Base-by-base conservation (phyloP, 2,113 vertebrate genomes). In the Paracanthobrama guichenoti region DNA sequence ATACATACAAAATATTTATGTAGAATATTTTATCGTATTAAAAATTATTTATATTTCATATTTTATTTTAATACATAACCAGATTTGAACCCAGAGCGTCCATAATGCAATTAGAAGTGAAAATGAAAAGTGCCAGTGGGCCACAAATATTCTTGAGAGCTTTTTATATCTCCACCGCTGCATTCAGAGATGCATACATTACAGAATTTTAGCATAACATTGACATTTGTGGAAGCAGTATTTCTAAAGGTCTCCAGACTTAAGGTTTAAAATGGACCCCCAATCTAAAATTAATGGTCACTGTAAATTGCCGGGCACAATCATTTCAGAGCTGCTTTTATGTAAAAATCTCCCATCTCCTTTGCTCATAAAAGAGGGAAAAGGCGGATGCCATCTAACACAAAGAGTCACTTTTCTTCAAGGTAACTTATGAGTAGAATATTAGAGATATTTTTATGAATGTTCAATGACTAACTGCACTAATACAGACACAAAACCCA, bases 161-260 rank as follows among this genome's bases (percentile, higher is more conserved):
- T 84, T 82, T 78, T 78, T 77, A 71, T 57, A 72, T 79, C 79
- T 64, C 62, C 44, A 66, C 59, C 46, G 28, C 39, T 35, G 69
- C 31, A 55, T 84, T 66, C 60, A 3, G 74, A 59, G 46, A 59
- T 79, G 67, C 74, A 85, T 87, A 82, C 59, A 85, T 87, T 85
- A 85, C 55, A 24, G 44, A 57, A 24, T 79, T 78, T 78, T 48
- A 82, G 79, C 80, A 73, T 82, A 85, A 83, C 39, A 67, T 60
- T 87, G 83, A 82, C 83, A 85, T 85, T 85, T 85, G 66, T 9
- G 1, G 66, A 74, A 82, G 64, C 31, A 46, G 66, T 78, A 75
- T 83, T 83, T 81, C 77, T 83, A 83, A 87, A 87, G 86, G 67
- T 82, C 69, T 66, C 13, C n/a, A 78, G 80, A 74, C 67, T 73